Evolutionary conservation across 2,797 vertebrate genomes (phyloP).

Genomic region (Natrix natrix): DNA sequence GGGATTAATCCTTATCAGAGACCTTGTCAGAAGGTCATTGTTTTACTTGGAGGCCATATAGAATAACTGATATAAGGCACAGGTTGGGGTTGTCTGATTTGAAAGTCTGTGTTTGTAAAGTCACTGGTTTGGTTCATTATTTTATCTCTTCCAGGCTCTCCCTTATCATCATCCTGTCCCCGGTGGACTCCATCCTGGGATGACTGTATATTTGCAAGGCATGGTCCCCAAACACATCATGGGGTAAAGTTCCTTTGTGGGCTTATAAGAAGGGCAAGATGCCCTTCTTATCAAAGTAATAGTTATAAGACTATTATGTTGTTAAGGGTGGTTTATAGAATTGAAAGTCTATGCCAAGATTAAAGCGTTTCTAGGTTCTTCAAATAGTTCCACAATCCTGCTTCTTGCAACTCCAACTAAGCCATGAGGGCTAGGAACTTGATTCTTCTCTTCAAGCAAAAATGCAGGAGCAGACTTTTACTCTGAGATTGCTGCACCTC

Average conservation of each 20-base stretch:
- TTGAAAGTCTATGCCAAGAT: not conserved
- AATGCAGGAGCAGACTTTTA: too few relatives aligned
- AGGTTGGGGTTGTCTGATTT: not conserved
- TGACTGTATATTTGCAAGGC: conserved; percentile 81
- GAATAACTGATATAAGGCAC: not conserved
- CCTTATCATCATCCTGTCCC: conserved; percentile 43
- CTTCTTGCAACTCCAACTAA: not conserved
- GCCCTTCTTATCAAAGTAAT: too few relatives aligned
- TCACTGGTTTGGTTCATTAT: not conserved
- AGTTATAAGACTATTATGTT: not conserved
- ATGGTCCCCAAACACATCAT: conserved; percentile 43
- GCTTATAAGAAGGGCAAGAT: not conserved
- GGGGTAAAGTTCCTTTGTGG: too few relatives aligned
- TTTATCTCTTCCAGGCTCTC: conserved; percentile 66
- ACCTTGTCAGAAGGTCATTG: too few relatives aligned
- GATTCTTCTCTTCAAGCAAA: too few relatives aligned
- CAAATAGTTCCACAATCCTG: not conserved
- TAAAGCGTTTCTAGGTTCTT: not conserved
- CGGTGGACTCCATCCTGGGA: conserved; percentile 76
- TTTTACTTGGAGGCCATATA: too few relatives aligned
- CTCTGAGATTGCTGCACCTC: too few relatives aligned
- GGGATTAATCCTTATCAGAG: too few relatives aligned
- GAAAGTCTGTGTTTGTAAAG: not conserved
- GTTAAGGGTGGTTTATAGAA: not conserved
- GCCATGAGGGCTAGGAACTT: not conserved